Evolutionary conservation across 2,888 invertebrate species (phyloP).

Genomic region (Cyclophora punctaria): DNA sequence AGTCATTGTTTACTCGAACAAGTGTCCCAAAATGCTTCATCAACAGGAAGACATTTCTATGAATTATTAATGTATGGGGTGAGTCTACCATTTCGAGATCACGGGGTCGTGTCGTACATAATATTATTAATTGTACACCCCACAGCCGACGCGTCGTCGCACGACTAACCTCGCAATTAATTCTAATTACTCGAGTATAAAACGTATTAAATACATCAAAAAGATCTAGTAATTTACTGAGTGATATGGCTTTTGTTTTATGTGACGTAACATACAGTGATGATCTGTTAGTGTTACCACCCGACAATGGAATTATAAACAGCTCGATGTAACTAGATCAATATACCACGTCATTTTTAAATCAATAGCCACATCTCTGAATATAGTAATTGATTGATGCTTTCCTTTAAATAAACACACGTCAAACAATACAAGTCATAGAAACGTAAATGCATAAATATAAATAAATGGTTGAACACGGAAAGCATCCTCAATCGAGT

Average conservation of each 20-base stretch:
- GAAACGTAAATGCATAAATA: constrained; percentile 18
- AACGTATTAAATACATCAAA: constrained; percentile 71
- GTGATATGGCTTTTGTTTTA: constrained; percentile 34
- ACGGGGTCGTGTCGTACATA: neutral
- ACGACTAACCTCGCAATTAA: constrained; percentile 37
- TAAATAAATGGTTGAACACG: constrained; percentile 8
- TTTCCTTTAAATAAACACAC: constrained; percentile 25
- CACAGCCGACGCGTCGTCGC: constrained; percentile 1
- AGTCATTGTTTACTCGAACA: no score
- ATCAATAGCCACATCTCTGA: no score
- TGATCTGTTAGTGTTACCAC: no score
- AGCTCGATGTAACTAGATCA: no score
- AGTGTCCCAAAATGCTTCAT: no score
- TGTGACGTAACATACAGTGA: no score
- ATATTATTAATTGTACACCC: constrained; percentile 6
- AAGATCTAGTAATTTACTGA: constrained; percentile 51
- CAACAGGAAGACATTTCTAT: no score
- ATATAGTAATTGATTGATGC: constrained; percentile 27
- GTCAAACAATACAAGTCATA: constrained; percentile 8
- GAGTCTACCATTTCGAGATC: neutral
- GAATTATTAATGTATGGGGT: no score
- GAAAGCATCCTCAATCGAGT: constrained; percentile 36
- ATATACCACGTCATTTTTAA: no score
- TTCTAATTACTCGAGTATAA: constrained; percentile 66
- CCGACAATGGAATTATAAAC: no score